phyloP scores from a whole-genome alignment of 1,140 invertebrate genomes.

The Chionoecetes opilio region DNA sequence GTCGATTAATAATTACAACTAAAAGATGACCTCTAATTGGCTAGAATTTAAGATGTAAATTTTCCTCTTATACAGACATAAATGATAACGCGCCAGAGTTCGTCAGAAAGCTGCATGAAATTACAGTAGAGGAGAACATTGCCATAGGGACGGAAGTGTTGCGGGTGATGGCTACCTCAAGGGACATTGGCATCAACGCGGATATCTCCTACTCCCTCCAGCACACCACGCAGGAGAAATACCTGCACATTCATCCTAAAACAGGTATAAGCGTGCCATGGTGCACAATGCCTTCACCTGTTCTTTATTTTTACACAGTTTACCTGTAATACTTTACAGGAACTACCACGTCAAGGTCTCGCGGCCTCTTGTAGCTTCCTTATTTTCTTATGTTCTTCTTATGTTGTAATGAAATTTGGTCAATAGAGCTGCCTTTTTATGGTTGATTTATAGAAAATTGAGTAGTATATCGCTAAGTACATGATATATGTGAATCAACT shows the following conservation, averaged over 20 bases:
- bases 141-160: constrained; percentile 90
- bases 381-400: too few relatives aligned
- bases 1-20: background rate
- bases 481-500: background rate
- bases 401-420: too few relatives aligned
- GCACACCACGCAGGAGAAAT: constrained; percentile 91
- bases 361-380: too few relatives aligned
- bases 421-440: too few relatives aligned
- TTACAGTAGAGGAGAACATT: constrained; percentile 89
- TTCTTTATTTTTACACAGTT: too few relatives aligned
- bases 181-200: constrained; percentile 96
- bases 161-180: constrained; percentile 93
- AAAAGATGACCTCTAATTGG: too few relatives aligned
- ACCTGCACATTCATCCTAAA: constrained; percentile 74
- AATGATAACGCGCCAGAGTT: constrained; percentile 98
- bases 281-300: too few relatives aligned
- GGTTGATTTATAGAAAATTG: too few relatives aligned
- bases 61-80: constrained; percentile 87
- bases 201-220: constrained; percentile 95
- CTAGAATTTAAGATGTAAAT: background rate
- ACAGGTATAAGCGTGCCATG: constrained; percentile 57
- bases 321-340: too few relatives aligned
- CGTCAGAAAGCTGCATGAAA: constrained; percentile 90
- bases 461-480: too few relatives aligned
- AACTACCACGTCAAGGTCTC: too few relatives aligned